These are phyloP conservation scores for Xylocampa areola DNA, from an alignment of 2,888 invertebrate genomes.

Conservation along the genomic window DNA sequence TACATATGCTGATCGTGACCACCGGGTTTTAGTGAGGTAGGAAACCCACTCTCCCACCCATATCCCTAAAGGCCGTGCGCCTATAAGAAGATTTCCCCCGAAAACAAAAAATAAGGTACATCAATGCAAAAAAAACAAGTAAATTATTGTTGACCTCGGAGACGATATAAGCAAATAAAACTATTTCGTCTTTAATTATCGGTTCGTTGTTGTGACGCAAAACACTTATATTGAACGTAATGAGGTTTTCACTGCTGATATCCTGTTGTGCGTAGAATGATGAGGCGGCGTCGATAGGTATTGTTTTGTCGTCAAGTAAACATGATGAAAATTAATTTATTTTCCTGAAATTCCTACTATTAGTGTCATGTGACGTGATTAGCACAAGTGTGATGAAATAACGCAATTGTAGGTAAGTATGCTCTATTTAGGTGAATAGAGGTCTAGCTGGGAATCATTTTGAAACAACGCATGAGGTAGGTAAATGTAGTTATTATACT, in stretches of 20 bases:
- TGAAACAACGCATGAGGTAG: neutral
- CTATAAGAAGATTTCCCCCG: too few relatives aligned
- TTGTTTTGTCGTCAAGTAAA: slow-evolving; percentile 1
- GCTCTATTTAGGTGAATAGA: neutral
- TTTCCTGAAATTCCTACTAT: slow-evolving; percentile 17
- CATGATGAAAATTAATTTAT: slow-evolving; percentile 2
- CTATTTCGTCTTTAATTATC: slow-evolving; percentile 10
- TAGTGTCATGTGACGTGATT: slow-evolving; percentile 14
- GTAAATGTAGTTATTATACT: too few relatives aligned
- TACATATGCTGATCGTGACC: too few relatives aligned
- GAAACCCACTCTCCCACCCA: too few relatives aligned
- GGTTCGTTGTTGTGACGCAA: slow-evolving; percentile 28
- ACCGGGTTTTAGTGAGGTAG: too few relatives aligned
- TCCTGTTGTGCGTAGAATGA: slow-evolving; percentile 14
- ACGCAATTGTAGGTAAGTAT: neutral
- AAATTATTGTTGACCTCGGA: slow-evolving; percentile 12
- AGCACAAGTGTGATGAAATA: neutral
- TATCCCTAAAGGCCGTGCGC: too few relatives aligned
- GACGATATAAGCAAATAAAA: slow-evolving; percentile 5
- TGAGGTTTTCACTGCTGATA: slow-evolving; percentile 11
- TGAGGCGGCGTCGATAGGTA: neutral
- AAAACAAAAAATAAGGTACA: too few relatives aligned
- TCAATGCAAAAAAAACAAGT: neutral
- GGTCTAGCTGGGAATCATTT: neutral
- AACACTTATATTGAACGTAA: neutral